phyloP scores from a whole-genome alignment of 2,888 invertebrate species.

The Trichopoda pennipes region DNA sequence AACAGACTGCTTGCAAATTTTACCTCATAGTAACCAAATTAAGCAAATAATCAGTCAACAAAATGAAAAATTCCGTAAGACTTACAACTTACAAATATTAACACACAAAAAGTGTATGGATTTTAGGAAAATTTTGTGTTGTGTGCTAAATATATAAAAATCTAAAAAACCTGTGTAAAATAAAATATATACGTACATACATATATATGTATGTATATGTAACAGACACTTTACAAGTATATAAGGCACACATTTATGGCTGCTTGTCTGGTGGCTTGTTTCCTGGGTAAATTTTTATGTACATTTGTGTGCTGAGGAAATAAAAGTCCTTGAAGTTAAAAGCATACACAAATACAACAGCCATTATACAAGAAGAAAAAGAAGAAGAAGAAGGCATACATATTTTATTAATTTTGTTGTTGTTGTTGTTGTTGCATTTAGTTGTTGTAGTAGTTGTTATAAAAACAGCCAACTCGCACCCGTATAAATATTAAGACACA shows the following conservation, averaged over 20 bases:
- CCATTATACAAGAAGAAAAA: neutral
- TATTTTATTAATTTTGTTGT: conserved; percentile 27
- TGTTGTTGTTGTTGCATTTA: conserved; percentile 3
- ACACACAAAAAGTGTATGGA: neutral
- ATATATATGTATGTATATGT: neutral
- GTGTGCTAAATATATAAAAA: neutral
- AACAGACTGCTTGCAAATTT: conserved; percentile 19
- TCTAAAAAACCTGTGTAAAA: neutral
- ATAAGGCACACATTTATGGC: conserved; percentile 49
- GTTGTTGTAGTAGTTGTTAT: conserved; percentile 6
- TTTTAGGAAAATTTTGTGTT: conserved; percentile 23
- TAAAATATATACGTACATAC: neutral
- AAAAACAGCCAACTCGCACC: neutral
- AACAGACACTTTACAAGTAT: conserved; percentile 11
- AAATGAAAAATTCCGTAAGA: conserved; percentile 11
- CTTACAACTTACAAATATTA: neutral
- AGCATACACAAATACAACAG: conserved; percentile 38
- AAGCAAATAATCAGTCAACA: neutral
- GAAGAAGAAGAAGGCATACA: conserved; percentile 38
- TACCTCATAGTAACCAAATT: neutral
- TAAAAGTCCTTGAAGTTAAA: conserved; percentile 69
- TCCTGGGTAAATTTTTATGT: conserved; percentile 36
- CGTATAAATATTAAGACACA: conserved; percentile 24
- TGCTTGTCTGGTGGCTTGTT: conserved; percentile 35
- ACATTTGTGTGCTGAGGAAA: conserved; percentile 44